Evolutionary conservation across 2,113 vertebrate species (phyloP).

Genomic region (Naja naja): DNA sequence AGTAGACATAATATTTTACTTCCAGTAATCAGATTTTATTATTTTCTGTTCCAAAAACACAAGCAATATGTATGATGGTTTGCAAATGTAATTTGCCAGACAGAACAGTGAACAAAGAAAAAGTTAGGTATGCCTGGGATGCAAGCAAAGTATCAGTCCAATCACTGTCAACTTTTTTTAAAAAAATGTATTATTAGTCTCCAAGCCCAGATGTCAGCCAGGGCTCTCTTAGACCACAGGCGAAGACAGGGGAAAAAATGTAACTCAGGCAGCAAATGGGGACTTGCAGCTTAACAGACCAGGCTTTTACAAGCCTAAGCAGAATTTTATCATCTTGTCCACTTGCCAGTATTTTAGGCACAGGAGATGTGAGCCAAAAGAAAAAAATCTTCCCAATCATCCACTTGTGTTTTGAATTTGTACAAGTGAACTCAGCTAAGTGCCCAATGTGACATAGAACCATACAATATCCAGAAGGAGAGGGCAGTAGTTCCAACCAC

Average conservation of each 20-base stretch:
- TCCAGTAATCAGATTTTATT: not conserved
- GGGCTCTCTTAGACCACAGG: not conserved
- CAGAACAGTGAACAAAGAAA: not conserved
- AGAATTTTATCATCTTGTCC: not conserved
- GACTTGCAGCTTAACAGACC: not conserved
- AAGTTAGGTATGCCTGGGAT: not conserved
- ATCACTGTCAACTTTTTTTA: not conserved
- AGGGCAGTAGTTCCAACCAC: not conserved
- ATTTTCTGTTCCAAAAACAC: not conserved
- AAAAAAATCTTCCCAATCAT: not conserved
- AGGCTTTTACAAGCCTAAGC: not conserved
- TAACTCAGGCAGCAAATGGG: not conserved
- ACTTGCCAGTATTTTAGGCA: not conserved
- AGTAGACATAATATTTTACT: not conserved
- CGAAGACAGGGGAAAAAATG: not conserved
- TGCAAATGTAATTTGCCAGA: not conserved
- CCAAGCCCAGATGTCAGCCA: not conserved
- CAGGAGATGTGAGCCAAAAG: not conserved
- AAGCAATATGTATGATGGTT: not conserved
- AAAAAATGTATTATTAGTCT: not conserved
- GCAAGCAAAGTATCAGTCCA: not conserved
- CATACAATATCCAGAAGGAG: not conserved
- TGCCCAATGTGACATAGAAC: not conserved
- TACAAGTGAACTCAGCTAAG: not conserved
- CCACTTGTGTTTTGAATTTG: too few species aligned